phyloP scores from a whole-genome alignment of 1,140 invertebrate genomes.

The Heliconius hewitsoni region DNA sequence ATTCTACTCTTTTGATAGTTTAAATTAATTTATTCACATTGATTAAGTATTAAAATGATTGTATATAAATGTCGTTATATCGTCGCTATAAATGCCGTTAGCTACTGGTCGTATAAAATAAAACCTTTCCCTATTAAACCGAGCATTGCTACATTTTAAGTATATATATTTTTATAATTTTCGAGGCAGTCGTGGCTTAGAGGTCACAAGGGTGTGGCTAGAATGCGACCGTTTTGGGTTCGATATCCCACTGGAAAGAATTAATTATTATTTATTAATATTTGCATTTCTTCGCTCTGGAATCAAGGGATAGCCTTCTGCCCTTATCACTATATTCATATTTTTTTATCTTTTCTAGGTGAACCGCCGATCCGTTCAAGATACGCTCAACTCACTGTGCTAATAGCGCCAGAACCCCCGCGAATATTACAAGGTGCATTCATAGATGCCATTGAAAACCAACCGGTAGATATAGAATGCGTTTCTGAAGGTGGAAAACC shows the following conservation, averaged over 20 bases:
- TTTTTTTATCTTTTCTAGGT: slow-evolving; percentile 57
- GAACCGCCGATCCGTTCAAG: slow-evolving; percentile 89
- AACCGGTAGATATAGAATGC: slow-evolving; percentile 94
- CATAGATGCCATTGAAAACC: slow-evolving; percentile 93
- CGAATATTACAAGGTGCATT: slow-evolving; percentile 90
- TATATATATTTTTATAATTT: too few relatives aligned
- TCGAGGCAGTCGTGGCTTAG: too few relatives aligned
- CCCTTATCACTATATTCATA: too few relatives aligned
- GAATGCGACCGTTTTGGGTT: too few relatives aligned
- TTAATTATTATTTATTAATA: too few relatives aligned
- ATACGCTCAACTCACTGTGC: slow-evolving; percentile 90
- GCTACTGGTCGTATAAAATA: too few relatives aligned
- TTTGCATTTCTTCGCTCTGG: too few relatives aligned
- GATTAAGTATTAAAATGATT: not conserved
- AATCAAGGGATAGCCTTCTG: too few relatives aligned
- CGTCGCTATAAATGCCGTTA: not conserved
- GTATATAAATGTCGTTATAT: not conserved
- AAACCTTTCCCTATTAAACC: too few relatives aligned
- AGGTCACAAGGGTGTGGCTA: too few relatives aligned
- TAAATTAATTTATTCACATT: not conserved
- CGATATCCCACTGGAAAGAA: too few relatives aligned
- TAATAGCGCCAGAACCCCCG: slow-evolving; percentile 93
- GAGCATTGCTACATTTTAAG: not conserved
- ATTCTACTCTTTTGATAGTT: not conserved
- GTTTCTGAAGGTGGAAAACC: slow-evolving; percentile 95